phyloP scores from a whole-genome alignment of 2,888 invertebrate genomes.

The Tillus elongatus region DNA sequence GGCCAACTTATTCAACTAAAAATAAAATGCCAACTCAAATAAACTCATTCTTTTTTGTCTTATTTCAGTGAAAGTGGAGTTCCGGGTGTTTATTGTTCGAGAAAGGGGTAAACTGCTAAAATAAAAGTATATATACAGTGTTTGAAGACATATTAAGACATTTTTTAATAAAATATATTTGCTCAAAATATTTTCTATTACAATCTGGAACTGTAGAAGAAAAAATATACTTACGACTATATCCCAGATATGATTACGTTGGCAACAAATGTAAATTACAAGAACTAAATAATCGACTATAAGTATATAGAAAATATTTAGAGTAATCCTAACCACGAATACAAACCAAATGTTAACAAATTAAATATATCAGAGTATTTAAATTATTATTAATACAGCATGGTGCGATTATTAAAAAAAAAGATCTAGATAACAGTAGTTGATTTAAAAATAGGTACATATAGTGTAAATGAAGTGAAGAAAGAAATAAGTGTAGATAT shows the following conservation, averaged over 20 bases:
- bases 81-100: conserved; percentile 19
- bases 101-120: conserved; percentile 17
- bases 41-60: conserved; percentile 12
- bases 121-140: conserved; percentile 16
- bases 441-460: conserved; percentile 18
- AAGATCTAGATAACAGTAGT: conserved; percentile 14
- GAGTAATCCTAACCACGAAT: conserved; percentile 10
- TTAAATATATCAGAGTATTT: conserved; percentile 18
- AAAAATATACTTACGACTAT: conserved; percentile 37
- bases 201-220: conserved; percentile 15
- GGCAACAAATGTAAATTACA: too few relatives aligned
- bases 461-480: conserved; percentile 26
- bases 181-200: conserved; percentile 28
- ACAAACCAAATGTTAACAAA: conserved; percentile 11
- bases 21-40: too few relatives aligned
- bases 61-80: conserved; percentile 28
- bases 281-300: too few relatives aligned
- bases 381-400: conserved; percentile 23
- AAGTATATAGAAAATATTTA: conserved; percentile 19
- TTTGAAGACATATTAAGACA: conserved; percentile 17
- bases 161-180: conserved; percentile 19
- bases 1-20: too few relatives aligned
- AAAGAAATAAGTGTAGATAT: conserved; percentile 33
- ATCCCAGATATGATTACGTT: too few relatives aligned
- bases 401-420: conserved; percentile 23